Evolutionary conservation across 2,888 invertebrate species (phyloP).

Genomic region (Zaprionus bogoriensis): DNA sequence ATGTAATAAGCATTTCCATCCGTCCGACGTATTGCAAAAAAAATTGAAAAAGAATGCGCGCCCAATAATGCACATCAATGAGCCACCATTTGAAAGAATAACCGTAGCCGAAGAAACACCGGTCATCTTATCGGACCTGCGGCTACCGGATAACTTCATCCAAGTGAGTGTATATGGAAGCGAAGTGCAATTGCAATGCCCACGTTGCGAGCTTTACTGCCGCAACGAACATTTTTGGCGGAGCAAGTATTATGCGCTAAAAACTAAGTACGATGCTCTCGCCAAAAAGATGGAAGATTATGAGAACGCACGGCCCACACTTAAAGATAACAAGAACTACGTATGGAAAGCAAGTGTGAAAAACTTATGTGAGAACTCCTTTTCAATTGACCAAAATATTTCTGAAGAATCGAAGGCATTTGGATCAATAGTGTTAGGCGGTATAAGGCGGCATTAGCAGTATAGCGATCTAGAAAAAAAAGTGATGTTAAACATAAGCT

Average conservation of each 20-base stretch:
- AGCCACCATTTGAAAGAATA: no score
- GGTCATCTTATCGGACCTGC: no score
- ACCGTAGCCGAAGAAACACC: no score
- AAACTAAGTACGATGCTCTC: neutral
- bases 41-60: no score
- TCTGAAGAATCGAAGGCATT: neutral
- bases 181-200: neutral
- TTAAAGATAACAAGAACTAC: no score
- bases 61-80: no score
- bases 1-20: no score
- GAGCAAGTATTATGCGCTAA: neutral
- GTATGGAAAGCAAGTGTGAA: neutral
- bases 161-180: no score
- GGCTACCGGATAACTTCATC: no score
- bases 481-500: neutral
- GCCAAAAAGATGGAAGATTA: neutral
- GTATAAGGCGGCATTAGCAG: neutral
- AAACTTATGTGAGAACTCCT: no score
- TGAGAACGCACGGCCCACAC: neutral
- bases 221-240: neutral
- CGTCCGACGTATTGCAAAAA: no score
- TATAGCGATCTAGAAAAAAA: neutral
- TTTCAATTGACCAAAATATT: no score
- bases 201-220: neutral
- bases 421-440: neutral